phyloP scores from a whole-genome alignment of 2,888 invertebrate genomes.

The Parasteatoda lunata region DNA sequence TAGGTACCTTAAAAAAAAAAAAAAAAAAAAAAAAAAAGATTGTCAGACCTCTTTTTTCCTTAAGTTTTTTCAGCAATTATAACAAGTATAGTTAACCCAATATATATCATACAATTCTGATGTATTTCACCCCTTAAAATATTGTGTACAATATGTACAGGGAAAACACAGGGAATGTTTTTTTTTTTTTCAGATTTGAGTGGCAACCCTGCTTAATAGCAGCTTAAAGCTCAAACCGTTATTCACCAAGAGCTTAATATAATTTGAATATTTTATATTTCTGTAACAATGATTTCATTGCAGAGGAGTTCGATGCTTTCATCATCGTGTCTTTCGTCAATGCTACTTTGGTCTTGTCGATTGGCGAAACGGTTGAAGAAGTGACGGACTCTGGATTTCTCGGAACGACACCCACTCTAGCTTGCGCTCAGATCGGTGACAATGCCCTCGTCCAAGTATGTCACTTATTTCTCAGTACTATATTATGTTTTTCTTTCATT shows the following conservation, averaged over 20 bases:
- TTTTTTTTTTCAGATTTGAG: too few species aligned
- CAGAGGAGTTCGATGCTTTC: constrained; percentile 99
- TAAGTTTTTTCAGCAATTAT: background rate
- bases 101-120: background rate
- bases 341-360: constrained; percentile 98
- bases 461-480: background rate
- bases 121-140: background rate
- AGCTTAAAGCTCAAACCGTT: background rate
- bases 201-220: too few species aligned
- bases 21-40: too few species aligned
- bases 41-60: too few species aligned
- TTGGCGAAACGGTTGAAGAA: constrained; percentile 99
- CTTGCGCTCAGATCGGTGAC: constrained; percentile 96
- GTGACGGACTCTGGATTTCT: constrained; percentile 99
- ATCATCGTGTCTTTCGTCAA: constrained; percentile 99
- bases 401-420: constrained; percentile 98
- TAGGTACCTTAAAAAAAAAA: too few species aligned
- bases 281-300: background rate
- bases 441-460: constrained; percentile 95
- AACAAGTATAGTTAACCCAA: background rate
- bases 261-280: background rate
- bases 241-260: background rate
- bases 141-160: too few species aligned
- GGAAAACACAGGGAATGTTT: too few species aligned
- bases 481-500: too few species aligned